Evolutionary conservation across 92 coral and sea anemone species (phyloP).

Genomic region (Micromussa lordhowensis): DNA sequence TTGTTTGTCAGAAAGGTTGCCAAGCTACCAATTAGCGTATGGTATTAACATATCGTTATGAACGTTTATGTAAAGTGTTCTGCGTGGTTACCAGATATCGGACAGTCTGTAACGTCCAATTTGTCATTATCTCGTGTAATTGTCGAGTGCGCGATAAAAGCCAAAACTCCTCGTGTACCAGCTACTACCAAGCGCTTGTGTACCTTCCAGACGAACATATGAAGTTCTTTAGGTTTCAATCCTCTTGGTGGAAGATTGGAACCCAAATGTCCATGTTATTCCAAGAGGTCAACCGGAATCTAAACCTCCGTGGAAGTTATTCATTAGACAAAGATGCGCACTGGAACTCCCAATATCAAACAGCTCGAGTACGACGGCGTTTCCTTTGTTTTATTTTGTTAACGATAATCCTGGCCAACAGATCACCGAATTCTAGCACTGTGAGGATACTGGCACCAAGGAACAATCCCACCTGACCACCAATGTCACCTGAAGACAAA

Average conservation of each 20-base stretch:
- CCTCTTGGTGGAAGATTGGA: neutral
- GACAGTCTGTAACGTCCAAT: neutral
- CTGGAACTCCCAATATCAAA: slow-evolving; percentile 1
- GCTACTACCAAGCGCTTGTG: neutral
- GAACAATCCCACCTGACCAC: slow-evolving; percentile 96
- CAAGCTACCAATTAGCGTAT: neutral
- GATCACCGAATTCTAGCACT: slow-evolving; percentile 88
- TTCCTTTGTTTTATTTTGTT: slow-evolving; percentile 75
- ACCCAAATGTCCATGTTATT: neutral
- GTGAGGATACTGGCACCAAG: slow-evolving; percentile 98
- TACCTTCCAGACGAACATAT: neutral
- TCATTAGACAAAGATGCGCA: neutral
- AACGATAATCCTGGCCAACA: slow-evolving; percentile 83
- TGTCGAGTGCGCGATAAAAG: too few relatives aligned
- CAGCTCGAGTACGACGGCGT: slow-evolving; percentile 56
- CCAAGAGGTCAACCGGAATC: neutral
- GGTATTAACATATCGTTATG: neutral
- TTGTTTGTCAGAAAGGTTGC: neutral
- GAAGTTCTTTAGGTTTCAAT: neutral
- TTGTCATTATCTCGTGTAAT: too few relatives aligned
- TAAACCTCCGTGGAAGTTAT: neutral
- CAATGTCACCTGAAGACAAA: slow-evolving; percentile 85
- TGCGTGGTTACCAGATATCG: neutral
- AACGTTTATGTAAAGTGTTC: neutral
- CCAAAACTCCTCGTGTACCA: neutral